A percentile compares a stretch with the other conserved stretches of the same genome.
These are phyloP conservation scores for Limnephilus auricula DNA, from an alignment of 2,888 invertebrate species.

Conservation along the genomic window DNA sequence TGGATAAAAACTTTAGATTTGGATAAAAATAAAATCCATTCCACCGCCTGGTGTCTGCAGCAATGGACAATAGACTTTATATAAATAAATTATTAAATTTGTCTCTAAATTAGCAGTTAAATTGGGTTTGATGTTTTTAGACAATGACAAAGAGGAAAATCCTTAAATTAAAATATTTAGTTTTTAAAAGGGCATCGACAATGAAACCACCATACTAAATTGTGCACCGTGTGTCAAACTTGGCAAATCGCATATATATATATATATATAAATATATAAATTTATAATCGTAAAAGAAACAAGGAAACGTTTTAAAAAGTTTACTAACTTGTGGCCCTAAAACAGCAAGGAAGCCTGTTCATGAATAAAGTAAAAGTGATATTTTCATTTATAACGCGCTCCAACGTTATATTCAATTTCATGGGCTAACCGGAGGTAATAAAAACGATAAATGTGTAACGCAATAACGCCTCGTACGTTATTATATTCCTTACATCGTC, in stretches of 20 bases:
- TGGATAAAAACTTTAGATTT: too few relatives aligned
- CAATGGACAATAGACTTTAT: too few relatives aligned
- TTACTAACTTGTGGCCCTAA: background rate
- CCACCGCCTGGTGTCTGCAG: too few relatives aligned
- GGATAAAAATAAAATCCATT: too few relatives aligned
- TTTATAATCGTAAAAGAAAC: background rate
- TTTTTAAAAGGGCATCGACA: background rate
- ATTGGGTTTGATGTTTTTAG: too few relatives aligned
- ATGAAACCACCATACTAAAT: background rate
- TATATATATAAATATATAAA: too few relatives aligned
- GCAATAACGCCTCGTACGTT: constrained; percentile 2
- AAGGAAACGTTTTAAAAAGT: background rate
- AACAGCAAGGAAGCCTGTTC: background rate
- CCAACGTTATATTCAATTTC: constrained; percentile 26
- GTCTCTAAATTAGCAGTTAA: too few relatives aligned
- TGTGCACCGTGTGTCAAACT: background rate
- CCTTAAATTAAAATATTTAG: background rate
- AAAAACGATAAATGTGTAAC: constrained; percentile 15
- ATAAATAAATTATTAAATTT: too few relatives aligned
- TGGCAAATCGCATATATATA: too few relatives aligned
- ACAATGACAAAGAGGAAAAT: too few relatives aligned
- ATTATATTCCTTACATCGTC: constrained; percentile 6
- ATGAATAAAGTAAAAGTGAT: constrained; percentile 11
- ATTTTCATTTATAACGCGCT: constrained; percentile 30
- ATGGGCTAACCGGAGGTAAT: constrained; percentile 23